These are phyloP conservation scores for Drosophila nigricruria DNA, from an alignment of 2,888 invertebrate genomes.

Conservation along the genomic window DNA sequence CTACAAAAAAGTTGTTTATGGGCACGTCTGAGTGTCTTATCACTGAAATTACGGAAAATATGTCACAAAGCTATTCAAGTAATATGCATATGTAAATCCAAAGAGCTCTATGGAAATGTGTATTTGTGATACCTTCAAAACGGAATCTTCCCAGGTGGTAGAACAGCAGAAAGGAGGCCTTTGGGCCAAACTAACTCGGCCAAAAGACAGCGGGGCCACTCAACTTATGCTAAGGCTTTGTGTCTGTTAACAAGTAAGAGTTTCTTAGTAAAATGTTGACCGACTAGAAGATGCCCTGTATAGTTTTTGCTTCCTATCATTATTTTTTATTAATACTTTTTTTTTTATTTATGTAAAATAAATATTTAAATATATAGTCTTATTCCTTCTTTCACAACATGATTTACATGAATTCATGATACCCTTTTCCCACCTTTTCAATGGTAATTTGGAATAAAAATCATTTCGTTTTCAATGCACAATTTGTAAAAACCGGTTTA, in stretches of 20 bases:
- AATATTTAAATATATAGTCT: neutral
- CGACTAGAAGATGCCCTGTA: neutral
- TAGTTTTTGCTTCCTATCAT: neutral
- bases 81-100: constrained; percentile 53
- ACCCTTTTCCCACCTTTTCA: neutral
- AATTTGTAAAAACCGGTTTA: constrained; percentile 66
- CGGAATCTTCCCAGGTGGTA: neutral
- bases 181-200: constrained; percentile 49
- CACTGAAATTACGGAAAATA: constrained; percentile 53
- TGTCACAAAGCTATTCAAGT: constrained; percentile 24
- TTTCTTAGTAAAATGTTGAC: neutral
- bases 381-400: neutral
- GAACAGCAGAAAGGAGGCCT: constrained; percentile 1
- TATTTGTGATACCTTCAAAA: neutral
- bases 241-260: constrained; percentile 19
- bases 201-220: constrained; percentile 59
- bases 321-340: neutral
- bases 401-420: neutral
- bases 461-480: constrained; percentile 75
- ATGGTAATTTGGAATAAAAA: constrained; percentile 38
- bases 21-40: constrained; percentile 68
- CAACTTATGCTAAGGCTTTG: constrained; percentile 31
- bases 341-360: neutral
- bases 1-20: constrained; percentile 32
- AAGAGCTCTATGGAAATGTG: neutral